Evolutionary conservation across 1,140 invertebrate species (phyloP).

Genomic region (Zaprionus lachaisei): DNA sequence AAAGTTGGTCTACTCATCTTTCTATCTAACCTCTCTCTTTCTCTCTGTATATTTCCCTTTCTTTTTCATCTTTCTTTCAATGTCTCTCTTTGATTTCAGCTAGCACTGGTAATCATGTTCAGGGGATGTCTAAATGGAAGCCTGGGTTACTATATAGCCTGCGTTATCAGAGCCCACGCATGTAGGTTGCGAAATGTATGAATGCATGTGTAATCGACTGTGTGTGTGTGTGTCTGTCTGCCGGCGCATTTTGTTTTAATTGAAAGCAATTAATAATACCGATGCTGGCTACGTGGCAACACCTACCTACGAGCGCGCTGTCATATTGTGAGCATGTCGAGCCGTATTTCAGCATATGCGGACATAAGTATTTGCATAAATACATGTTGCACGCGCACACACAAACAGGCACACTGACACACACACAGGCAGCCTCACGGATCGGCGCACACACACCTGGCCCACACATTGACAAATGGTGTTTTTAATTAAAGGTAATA

Average conservation of each 20-base stretch:
- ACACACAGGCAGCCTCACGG: neutral
- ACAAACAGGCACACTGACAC: neutral
- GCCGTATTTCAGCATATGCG: conserved; percentile 6
- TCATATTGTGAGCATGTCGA: conserved; percentile 10
- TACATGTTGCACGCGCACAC: conserved; percentile 3
- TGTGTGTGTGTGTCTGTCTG: neutral
- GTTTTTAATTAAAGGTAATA: conserved; percentile 8
- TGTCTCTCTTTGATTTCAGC: neutral
- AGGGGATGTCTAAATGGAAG: neutral
- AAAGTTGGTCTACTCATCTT: neutral
- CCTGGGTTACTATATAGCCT: too few relatives aligned
- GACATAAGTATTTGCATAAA: conserved; percentile 8
- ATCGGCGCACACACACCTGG: neutral
- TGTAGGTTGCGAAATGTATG: neutral
- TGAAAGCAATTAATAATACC: conserved; percentile 72
- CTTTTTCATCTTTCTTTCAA: neutral
- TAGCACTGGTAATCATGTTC: neutral
- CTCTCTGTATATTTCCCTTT: neutral
- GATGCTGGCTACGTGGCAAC: conserved; percentile 25
- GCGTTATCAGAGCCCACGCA: neutral
- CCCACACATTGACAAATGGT: conserved; percentile 9
- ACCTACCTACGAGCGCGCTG: conserved; percentile 7
- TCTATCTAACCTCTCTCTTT: neutral
- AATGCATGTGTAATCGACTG: neutral
- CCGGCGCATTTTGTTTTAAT: conserved; percentile 46